Evolutionary conservation across 2,888 invertebrate species (phyloP).

Genomic region (Polymixis flavicincta): DNA sequence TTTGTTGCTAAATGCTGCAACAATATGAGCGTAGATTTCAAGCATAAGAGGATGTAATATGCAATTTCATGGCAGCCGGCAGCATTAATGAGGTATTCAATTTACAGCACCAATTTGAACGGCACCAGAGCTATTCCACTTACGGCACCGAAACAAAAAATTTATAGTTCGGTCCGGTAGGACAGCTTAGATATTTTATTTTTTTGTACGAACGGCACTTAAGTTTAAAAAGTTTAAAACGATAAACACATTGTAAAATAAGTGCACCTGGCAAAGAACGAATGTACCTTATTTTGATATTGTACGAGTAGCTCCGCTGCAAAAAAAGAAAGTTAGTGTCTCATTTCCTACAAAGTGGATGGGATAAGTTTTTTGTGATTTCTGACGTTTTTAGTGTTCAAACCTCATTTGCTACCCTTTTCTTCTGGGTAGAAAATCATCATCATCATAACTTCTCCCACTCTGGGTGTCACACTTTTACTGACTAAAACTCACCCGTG

Average conservation of each 20-base stretch:
- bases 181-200: not conserved
- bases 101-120: not conserved
- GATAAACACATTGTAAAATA: not conserved
- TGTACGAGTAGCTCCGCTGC: no score
- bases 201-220: not conserved
- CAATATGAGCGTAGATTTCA: not conserved
- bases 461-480: no score
- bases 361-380: no score
- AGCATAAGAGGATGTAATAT: not conserved
- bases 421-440: no score
- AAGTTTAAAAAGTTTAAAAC: not conserved
- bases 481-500: no score
- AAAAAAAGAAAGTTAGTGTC: no score
- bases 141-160: not conserved
- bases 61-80: not conserved
- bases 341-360: no score
- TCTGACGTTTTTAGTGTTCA: no score
- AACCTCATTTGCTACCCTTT: no score
- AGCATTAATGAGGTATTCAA: not conserved
- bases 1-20: no score
- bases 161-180: not conserved
- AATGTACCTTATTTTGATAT: not conserved
- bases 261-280: not conserved
- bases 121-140: not conserved
- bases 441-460: no score